Evolutionary conservation across 1,140 invertebrate genomes (phyloP).

Genomic region (Drosophila kikkawai): DNA sequence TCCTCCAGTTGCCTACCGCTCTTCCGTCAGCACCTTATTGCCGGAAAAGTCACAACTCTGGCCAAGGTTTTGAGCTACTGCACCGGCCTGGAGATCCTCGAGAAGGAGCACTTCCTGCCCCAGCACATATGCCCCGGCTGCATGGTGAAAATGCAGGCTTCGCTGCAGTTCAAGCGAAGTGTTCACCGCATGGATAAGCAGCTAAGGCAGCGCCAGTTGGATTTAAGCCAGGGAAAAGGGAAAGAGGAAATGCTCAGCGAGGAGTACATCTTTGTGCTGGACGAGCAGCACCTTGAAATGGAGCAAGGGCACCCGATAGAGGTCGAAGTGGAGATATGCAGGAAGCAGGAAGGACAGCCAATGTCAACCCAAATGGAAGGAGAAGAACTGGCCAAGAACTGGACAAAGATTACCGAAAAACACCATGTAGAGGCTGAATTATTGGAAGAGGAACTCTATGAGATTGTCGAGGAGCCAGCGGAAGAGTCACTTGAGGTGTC

Average conservation of each 20-base stretch:
- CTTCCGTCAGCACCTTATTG: constrained; percentile 30
- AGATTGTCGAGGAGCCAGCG: neutral
- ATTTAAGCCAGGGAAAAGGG: neutral
- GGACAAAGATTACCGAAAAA: neutral
- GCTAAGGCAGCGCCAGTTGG: constrained; percentile 29
- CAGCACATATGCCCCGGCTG: constrained; percentile 52
- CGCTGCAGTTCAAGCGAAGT: constrained; percentile 38
- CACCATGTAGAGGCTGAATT: too few species aligned
- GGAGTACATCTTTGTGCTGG: constrained; percentile 35
- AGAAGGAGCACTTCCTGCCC: constrained; percentile 57
- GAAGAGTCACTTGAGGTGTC: neutral
- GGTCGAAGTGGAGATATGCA: neutral
- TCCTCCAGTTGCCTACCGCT: constrained; percentile 34
- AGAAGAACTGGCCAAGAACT: neutral
- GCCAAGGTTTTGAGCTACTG: constrained; percentile 55
- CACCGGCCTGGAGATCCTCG: constrained; percentile 47
- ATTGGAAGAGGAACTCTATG: constrained; percentile 7
- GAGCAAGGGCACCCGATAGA: neutral
- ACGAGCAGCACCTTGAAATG: constrained; percentile 1
- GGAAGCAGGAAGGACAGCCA: neutral
- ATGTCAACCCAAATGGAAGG: neutral
- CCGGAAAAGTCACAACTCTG: constrained; percentile 54
- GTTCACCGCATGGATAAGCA: constrained; percentile 37
- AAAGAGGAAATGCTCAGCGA: neutral
- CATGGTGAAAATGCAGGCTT: constrained; percentile 5